Evolutionary conservation across 2,797 vertebrate species (phyloP).

Genomic region (Rhyacichthys aspro): DNA sequence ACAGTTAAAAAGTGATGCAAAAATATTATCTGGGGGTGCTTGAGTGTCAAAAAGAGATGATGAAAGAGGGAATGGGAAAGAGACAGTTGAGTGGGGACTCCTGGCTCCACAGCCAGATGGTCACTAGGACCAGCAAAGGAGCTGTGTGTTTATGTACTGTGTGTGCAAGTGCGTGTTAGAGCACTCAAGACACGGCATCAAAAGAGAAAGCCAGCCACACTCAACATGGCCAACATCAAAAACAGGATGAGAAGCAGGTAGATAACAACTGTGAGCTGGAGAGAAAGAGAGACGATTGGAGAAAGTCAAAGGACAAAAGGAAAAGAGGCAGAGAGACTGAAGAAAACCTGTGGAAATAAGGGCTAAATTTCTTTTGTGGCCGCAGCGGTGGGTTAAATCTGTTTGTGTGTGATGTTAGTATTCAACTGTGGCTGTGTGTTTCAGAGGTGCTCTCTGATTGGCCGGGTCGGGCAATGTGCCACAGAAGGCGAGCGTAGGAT

Average conservation of each 20-base stretch:
- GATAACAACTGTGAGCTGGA: neutral
- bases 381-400: conserved; percentile 26
- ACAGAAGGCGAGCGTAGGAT: conserved; percentile 39
- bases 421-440: conserved; percentile 13
- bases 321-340: neutral
- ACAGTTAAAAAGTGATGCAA: too few relatives aligned
- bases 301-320: neutral
- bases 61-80: conserved; percentile 20
- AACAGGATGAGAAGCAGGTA: neutral
- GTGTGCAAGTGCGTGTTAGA: conserved; percentile 40
- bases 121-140: conserved; percentile 77
- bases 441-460: conserved; percentile 48
- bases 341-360: conserved; percentile 24
- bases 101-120: conserved; percentile 74
- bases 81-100: conserved; percentile 24
- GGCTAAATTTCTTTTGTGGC: conserved; percentile 25
- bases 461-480: conserved; percentile 50
- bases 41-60: conserved; percentile 4
- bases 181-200: conserved; percentile 54
- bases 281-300: neutral
- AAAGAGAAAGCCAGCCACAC: conserved; percentile 37
- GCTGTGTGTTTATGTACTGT: too few relatives aligned
- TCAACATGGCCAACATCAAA: conserved; percentile 37
- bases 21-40: neutral
- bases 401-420: conserved; percentile 22